Percentiles rank a stretch among this genome's conserved stretches.
These are phyloP conservation scores for Pteropus alecto DNA, from an alignment of 2,113 vertebrate genomes.

Conservation along the genomic window DNA sequence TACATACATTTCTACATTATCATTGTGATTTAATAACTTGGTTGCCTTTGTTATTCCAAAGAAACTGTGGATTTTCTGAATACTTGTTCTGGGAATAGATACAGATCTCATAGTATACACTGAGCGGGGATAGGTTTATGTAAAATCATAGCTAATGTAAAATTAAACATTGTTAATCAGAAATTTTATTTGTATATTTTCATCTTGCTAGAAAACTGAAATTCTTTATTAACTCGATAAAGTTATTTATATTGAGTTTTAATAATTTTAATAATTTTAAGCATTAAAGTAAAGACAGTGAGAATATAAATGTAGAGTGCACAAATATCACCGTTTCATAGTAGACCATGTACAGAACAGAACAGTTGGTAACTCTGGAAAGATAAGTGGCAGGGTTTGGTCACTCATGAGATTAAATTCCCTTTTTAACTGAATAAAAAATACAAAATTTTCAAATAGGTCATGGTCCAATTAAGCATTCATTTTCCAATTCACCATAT, in stretches of 20 bases:
- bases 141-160: not conserved
- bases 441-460: not conserved
- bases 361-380: not conserved
- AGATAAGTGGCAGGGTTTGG: not conserved
- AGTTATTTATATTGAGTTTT: not conserved
- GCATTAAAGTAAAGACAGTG: not conserved
- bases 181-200: not conserved
- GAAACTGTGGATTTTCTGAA: not conserved
- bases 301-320: not conserved
- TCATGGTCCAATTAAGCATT: not conserved
- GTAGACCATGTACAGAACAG: not conserved
- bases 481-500: not conserved
- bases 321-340: not conserved
- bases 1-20: not conserved
- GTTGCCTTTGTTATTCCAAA: not conserved
- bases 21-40: not conserved
- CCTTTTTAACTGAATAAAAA: not conserved
- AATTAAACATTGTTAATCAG: not conserved
- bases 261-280: not conserved
- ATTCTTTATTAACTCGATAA: not conserved
- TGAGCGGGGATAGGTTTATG: not conserved
- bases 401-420: not conserved
- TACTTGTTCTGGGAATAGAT: not conserved
- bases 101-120: not conserved
- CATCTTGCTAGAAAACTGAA: not conserved